These are phyloP conservation scores for Acanthosepion lycidas DNA, from an alignment of 2,888 invertebrate genomes.

Conservation along the genomic window DNA sequence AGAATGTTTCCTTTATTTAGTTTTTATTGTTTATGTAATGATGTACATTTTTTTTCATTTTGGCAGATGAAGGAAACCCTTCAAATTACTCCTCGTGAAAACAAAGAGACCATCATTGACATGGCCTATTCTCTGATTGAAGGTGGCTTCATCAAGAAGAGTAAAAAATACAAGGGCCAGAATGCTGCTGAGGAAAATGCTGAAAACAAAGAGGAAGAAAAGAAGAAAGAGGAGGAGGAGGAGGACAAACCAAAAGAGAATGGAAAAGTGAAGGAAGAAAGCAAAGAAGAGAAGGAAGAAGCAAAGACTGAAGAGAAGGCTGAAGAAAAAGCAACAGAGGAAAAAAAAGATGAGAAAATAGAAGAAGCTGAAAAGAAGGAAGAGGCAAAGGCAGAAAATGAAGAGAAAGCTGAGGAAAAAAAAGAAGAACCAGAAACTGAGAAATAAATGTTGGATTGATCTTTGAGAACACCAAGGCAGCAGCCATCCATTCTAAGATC, in stretches of 20 bases:
- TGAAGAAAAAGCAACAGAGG: conserved; percentile 41
- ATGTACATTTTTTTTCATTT: neutral
- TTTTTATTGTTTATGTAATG: neutral
- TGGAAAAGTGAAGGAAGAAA: conserved; percentile 48
- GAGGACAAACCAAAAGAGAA: conserved; percentile 49
- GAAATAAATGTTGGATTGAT: conserved; percentile 12
- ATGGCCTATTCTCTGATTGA: conserved; percentile 78
- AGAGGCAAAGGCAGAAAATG: neutral
- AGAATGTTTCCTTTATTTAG: neutral
- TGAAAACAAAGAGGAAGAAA: conserved; percentile 50
- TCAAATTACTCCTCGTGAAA: conserved; percentile 75
- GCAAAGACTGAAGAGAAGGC: conserved; percentile 45
- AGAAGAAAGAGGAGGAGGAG: conserved; percentile 49
- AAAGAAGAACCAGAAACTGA: conserved; percentile 37
- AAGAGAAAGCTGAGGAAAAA: neutral
- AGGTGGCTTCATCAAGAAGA: conserved; percentile 75
- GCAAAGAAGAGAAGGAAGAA: conserved; percentile 14
- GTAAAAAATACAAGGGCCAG: conserved; percentile 64
- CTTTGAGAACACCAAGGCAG: neutral
- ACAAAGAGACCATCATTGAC: conserved; percentile 76
- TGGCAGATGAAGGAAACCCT: conserved; percentile 76
- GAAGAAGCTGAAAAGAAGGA: conserved; percentile 47
- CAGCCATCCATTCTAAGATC: neutral
- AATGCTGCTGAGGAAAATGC: conserved; percentile 48
- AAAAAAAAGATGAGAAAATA: conserved; percentile 45